Base-by-base conservation (phyloP, 2,113 vertebrate species). In the Coregonus clupeaformis region DNA sequence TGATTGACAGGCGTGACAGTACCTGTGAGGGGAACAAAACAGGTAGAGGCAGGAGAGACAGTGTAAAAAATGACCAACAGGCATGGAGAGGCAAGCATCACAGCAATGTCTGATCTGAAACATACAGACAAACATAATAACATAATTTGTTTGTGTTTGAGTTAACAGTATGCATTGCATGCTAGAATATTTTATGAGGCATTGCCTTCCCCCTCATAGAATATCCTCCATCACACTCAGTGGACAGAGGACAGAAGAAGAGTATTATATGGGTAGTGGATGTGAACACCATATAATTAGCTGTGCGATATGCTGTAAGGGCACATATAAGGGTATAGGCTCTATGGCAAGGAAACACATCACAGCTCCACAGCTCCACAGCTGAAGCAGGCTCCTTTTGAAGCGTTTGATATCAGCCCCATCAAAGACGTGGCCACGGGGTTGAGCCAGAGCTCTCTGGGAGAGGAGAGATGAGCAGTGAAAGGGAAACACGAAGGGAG, bases 391-490 rank as follows among this genome's bases (percentile, higher is more conserved):
- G 36, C 36, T 42, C 36, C 36, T 12, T 42, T 42, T 42, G 36
- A 42, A 11, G 36, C 60, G 72, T 80, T 72, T 79, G 79, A 86
- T 77, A 72, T 24, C 29, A 25, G 67, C 75, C 70, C 60, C 29
- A 55, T 77, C 75, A 83, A 77, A 86, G 76, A 69, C 42, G 66
- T 2, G 22, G 68, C 83, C 76, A 69, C 69, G 69, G 81, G 78
- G 22, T 5, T 59, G 77, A 80, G 72, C 36, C 36, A 42, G 36
- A 42, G 36, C 36, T 42, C 9, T 9, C 36, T 42, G 36, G 9
- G 55, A 57, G 57, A 60, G 14, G 20, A 7, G 14, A 27, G 52
- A 30, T n/a, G 36, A 25, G 67, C 13, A 42, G 59, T 55, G 71
- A 55, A n/a, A 2, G 18, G 75, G 32, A 68, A 71, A 84, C 74